phyloP scores from a whole-genome alignment of 2,797 vertebrate genomes.

The Chromis chromis region DNA sequence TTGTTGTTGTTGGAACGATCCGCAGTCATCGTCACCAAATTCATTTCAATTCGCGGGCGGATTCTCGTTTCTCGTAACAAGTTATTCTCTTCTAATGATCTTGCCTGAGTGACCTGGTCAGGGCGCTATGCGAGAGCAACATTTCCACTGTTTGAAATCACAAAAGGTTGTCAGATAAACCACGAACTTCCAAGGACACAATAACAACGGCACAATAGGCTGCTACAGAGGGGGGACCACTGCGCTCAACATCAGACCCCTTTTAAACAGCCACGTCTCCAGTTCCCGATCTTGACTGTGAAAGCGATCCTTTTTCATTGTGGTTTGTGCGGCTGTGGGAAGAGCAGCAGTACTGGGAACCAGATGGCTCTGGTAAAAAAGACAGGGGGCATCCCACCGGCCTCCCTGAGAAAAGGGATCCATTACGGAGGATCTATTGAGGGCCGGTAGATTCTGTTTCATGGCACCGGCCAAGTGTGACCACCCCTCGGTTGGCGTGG shows the following conservation, averaged over 20 bases:
- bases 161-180: conserved; percentile 60
- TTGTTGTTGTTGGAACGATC: conserved; percentile 27
- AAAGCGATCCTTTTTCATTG: conserved; percentile 79
- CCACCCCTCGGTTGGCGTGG: conserved; percentile 56
- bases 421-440: conserved; percentile 82
- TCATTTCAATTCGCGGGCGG: conserved; percentile 34
- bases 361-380: conserved; percentile 79
- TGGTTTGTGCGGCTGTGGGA: conserved; percentile 73
- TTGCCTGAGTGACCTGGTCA: conserved; percentile 39
- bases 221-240: conserved; percentile 61
- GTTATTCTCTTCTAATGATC: conserved; percentile 33
- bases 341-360: conserved; percentile 73
- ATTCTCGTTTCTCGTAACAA: conserved; percentile 2
- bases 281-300: conserved; percentile 73
- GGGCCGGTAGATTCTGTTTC: conserved; percentile 80
- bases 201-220: conserved; percentile 67
- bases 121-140: conserved; percentile 19
- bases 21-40: conserved; percentile 12
- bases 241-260: conserved; percentile 61
- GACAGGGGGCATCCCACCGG: conserved; percentile 76
- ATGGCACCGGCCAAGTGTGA: conserved; percentile 79
- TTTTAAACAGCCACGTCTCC: conserved; percentile 70
- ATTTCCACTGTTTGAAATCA: conserved; percentile 62
- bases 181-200: conserved; percentile 56
- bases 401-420: conserved; percentile 74